Conservation (phyloP, 1,140 invertebrate genomes). For the Zaprionus taronus region DNA sequence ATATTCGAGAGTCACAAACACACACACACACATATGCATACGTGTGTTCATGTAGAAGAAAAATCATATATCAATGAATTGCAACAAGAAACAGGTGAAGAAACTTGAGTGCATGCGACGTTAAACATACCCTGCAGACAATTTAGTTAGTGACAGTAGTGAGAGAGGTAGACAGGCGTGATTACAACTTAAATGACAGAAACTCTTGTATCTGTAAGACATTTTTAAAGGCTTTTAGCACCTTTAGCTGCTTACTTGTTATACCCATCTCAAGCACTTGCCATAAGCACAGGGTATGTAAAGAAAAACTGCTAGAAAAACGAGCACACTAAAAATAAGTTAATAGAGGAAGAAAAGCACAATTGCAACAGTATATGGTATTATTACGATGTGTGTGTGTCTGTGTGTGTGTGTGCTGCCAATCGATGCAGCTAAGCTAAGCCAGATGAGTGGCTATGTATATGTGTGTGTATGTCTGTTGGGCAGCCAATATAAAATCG, state of each 20-base stretch:
- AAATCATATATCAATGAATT: conserved; percentile 45
- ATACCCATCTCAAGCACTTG: background rate
- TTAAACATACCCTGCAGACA: background rate
- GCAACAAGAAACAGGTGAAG: conserved; percentile 12
- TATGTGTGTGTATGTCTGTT: background rate
- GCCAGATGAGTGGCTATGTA: background rate
- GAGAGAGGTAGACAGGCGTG: background rate
- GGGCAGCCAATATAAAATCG: background rate
- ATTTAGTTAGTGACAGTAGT: background rate
- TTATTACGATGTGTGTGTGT: background rate
- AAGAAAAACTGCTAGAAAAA: conserved; percentile 35
- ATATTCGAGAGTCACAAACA: conserved; percentile 32
- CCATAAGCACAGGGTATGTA: background rate
- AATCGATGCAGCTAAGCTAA: conserved; percentile 5
- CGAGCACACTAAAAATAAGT: conserved; percentile 22
- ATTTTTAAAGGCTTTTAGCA: background rate
- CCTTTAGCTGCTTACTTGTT: background rate
- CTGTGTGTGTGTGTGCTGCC: conserved; percentile 7
- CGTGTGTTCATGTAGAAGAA: background rate
- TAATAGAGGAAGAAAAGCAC: background rate
- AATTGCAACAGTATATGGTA: background rate
- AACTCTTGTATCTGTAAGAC: background rate
- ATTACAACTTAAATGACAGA: background rate
- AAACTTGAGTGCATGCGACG: background rate
- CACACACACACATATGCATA: conserved; percentile 6